These are phyloP conservation scores for Ochropleura leucogaster DNA, from an alignment of 2,888 invertebrate genomes.

Conservation along the genomic window DNA sequence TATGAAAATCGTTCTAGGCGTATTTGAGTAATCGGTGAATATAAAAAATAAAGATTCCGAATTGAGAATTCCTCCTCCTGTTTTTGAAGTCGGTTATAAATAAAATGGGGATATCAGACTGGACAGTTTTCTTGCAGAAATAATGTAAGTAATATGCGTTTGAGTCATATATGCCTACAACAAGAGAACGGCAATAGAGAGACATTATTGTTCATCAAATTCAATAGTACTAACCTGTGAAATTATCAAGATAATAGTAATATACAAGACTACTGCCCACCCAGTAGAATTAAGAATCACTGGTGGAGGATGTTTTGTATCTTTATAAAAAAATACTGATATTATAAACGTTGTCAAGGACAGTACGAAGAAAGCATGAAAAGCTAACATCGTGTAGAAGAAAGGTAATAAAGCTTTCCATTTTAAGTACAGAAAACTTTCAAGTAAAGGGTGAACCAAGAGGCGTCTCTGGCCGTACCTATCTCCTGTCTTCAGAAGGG, in stretches of 20 bases:
- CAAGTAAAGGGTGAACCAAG: constrained; percentile 87
- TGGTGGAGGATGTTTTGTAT: constrained; percentile 31
- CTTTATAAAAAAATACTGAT: constrained; percentile 56
- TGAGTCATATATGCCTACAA: background rate
- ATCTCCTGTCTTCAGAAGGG: constrained; percentile 84
- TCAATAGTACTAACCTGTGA: constrained; percentile 46
- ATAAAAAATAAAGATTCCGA: no score
- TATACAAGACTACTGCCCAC: constrained; percentile 48
- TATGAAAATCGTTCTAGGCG: no score
- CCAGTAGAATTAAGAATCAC: constrained; percentile 30
- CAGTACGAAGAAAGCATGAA: constrained; percentile 83
- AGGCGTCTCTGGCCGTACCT: constrained; percentile 80
- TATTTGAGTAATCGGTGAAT: no score
- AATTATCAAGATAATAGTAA: constrained; percentile 45
- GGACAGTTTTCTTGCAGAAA: background rate
- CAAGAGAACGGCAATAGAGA: background rate
- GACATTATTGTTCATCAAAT: background rate
- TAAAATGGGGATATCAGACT: background rate
- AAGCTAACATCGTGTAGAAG: constrained; percentile 82
- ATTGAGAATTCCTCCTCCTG: no score
- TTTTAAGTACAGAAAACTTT: constrained; percentile 88
- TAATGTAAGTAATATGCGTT: background rate
- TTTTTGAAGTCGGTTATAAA: background rate
- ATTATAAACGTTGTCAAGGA: constrained; percentile 82
- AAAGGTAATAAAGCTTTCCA: constrained; percentile 87